Evolutionary conservation across 2,888 invertebrate species (phyloP), one percentile per base, ranked within the genome.

Genomic region (Horisme vitalbata): DNA sequence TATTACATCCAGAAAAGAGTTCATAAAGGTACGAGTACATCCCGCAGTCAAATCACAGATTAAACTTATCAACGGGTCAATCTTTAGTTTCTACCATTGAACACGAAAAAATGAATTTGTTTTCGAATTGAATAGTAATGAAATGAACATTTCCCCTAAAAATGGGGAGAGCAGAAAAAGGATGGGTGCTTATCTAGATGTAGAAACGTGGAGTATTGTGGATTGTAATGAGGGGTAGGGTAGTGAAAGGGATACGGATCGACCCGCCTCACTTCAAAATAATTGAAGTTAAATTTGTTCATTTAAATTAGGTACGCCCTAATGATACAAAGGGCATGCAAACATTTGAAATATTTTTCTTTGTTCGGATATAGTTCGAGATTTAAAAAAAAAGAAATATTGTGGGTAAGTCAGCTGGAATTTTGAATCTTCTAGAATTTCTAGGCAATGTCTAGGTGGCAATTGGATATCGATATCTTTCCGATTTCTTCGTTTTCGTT

Each of bases 271-370:
- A 80, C 85, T 88, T 86, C 76, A 87, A 80, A 84, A 83, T 88
- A 88, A 88, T 89, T 86, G 83, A 87, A 87, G 83, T 85, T 84
- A 86, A 88, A 88, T 87, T 87, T 86, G 83, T 83, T 81, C 80
- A 81, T 84, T 86, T 81, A 79, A 86, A 83, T 83, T 79, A 77
- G 79, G 71, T 68, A 66, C 57, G 67, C 68, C 57, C 63, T 75
- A 72, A 75, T 72, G 65, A 71, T 68, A 71, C 57, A 69, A 65
- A 66, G 66, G 61, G 59, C 57, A 62, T 57, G 55, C 54, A 49
- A 50, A 38, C 48, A 41, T 45, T 55, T 50, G 48, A 48, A 38
- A 60, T 58, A 55, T n/a, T n/a, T n/a, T n/a, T n/a, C n/a, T n/a
- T n/a, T n/a, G n/a, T n/a, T n/a, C n/a, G n/a, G n/a, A n/a, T n/a